These are phyloP conservation scores for Leucosticte australis DNA, from an alignment of 2,113 vertebrate species.

Conservation along the genomic window DNA sequence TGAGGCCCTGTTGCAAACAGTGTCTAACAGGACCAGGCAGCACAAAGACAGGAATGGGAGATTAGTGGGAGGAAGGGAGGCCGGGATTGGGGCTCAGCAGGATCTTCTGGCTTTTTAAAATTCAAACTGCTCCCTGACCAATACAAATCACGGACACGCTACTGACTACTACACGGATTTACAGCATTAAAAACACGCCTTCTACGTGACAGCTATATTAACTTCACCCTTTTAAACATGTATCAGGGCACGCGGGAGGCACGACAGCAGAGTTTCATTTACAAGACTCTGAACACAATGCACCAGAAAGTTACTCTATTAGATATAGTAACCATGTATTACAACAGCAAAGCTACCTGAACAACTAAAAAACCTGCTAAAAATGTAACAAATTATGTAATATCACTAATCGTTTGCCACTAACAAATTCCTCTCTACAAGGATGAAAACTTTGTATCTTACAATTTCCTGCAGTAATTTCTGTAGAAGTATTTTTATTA, in stretches of 20 bases:
- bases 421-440: neutral
- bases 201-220: conserved; percentile 80
- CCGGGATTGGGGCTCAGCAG: conserved; percentile 76
- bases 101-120: conserved; percentile 83
- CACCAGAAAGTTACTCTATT: conserved; percentile 56
- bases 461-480: neutral
- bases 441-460: conserved; percentile 29
- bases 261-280: neutral
- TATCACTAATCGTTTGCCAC: neutral
- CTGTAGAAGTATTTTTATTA: neutral
- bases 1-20: conserved; percentile 20
- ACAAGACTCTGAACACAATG: neutral
- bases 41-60: conserved; percentile 84
- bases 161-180: conserved; percentile 79
- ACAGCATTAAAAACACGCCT: conserved; percentile 77
- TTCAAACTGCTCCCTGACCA: conserved; percentile 82
- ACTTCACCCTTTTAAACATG: conserved; percentile 71
- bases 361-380: neutral
- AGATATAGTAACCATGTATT: conserved; percentile 9
- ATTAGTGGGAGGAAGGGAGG: conserved; percentile 71
- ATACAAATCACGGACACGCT: conserved; percentile 78
- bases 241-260: neutral
- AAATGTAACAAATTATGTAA: conserved; percentile 2
- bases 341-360: neutral
- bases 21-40: conserved; percentile 78